A percentile compares a stretch with the other conserved stretches of the same genome.
Evolutionary conservation across 2,888 invertebrate genomes (phyloP).

Genomic region (Baccha elongata): DNA sequence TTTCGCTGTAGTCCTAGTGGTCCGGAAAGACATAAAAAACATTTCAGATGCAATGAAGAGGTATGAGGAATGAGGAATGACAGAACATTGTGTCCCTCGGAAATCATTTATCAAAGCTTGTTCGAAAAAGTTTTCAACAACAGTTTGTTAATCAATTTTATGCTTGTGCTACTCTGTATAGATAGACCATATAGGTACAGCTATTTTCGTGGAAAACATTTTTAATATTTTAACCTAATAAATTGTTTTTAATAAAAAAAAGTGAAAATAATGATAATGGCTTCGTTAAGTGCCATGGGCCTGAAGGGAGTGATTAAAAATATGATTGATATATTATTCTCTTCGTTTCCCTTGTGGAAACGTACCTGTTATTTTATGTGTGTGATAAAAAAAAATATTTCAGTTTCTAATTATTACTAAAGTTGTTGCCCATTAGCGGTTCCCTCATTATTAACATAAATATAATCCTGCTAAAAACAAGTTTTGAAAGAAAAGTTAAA

Average conservation of each 20-base stretch:
- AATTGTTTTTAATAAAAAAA: neutral
- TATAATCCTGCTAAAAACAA: too few species aligned
- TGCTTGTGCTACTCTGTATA: neutral
- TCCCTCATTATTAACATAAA: too few species aligned
- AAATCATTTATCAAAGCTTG: neutral
- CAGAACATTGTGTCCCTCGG: neutral
- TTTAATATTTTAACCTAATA: constrained; percentile 5
- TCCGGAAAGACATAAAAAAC: too few species aligned
- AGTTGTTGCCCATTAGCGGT: too few species aligned
- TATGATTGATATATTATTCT: constrained; percentile 16
- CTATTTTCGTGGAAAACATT: neutral
- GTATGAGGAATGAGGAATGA: too few species aligned
- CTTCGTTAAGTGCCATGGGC: constrained; percentile 1
- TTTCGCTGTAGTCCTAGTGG: too few species aligned
- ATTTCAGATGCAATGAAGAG: too few species aligned
- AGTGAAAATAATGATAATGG: neutral
- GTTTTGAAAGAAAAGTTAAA: too few species aligned
- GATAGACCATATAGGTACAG: neutral
- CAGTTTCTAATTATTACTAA: too few species aligned
- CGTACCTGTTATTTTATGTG: neutral
- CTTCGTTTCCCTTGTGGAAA: too few species aligned
- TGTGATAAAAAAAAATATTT: neutral
- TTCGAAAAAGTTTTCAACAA: neutral
- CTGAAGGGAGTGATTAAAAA: constrained; percentile 21
- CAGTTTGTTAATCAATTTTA: neutral